phyloP scores from a whole-genome alignment of 92 coral and sea anemone species.

The Bergia sp. region DNA sequence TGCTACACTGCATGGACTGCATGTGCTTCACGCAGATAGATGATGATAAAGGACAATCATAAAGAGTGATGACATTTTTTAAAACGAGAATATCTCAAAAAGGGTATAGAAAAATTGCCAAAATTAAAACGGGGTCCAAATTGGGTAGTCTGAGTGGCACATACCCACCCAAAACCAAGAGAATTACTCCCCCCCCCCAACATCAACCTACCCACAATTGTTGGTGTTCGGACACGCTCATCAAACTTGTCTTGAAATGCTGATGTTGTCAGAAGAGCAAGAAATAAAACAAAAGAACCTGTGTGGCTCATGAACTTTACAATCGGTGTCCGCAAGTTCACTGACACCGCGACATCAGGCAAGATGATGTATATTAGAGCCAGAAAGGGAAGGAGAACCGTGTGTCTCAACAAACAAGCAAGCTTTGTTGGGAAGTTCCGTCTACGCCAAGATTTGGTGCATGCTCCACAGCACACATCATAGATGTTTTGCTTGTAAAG shows the following conservation, averaged over 20 bases:
- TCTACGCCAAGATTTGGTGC: conserved; percentile 37
- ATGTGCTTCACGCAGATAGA: no score
- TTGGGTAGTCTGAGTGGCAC: no score
- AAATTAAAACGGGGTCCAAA: no score
- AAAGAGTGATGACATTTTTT: no score
- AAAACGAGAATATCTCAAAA: no score
- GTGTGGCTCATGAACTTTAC: conserved; percentile 57
- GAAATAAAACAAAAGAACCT: conserved; percentile 48
- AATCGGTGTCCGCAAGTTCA: conserved; percentile 44
- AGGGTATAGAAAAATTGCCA: no score
- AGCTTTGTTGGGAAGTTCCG: conserved; percentile 7
- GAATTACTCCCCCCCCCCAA: no score
- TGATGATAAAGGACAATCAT: no score
- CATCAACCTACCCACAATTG: conserved; percentile 40
- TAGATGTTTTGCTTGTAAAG: conserved; percentile 3
- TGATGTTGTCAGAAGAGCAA: conserved; percentile 39
- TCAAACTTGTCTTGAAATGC: conserved; percentile 52
- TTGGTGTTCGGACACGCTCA: conserved; percentile 18
- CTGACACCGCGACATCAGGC: conserved; percentile 37
- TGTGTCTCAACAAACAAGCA: conserved; percentile 48
- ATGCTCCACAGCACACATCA: conserved; percentile 21
- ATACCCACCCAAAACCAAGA: no score
- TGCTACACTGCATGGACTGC: no score
- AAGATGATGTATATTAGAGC: conserved; percentile 33
- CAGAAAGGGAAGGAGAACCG: conserved; percentile 53